Conservation (phyloP, 2,888 invertebrate species). For the Clostera curtula region DNA sequence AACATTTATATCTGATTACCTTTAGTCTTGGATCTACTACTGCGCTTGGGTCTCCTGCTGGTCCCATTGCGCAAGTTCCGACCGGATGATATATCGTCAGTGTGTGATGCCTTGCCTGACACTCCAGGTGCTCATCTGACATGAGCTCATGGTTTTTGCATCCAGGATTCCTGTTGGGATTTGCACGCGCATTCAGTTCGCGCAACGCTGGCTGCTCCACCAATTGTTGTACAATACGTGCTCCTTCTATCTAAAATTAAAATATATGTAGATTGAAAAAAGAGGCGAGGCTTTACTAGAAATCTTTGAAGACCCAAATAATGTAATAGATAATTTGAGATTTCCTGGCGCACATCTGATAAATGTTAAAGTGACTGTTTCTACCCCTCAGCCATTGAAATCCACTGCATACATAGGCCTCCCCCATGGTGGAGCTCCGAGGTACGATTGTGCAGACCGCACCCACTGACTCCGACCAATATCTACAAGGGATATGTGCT, state of each 20-base stretch:
- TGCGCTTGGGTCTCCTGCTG: slow-evolving; percentile 59
- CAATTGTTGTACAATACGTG: slow-evolving; percentile 78
- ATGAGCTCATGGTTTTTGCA: slow-evolving; percentile 77
- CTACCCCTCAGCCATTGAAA: no score
- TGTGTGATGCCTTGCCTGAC: slow-evolving; percentile 83
- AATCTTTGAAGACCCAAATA: no score
- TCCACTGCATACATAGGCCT: no score
- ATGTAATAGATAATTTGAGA: no score
- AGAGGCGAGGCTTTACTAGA: no score
- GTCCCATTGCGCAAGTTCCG: slow-evolving; percentile 89
- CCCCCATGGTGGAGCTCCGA: no score
- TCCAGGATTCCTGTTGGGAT: slow-evolving; percentile 78
- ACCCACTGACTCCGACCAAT: no score
- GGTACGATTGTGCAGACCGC: no score
- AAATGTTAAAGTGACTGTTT: no score
- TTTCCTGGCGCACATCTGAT: no score
- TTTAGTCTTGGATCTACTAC: slow-evolving; percentile 82
- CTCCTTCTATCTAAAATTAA: slow-evolving; percentile 79
- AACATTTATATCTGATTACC: no score
- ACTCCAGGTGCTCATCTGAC: slow-evolving; percentile 85
- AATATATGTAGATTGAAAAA: slow-evolving; percentile 1
- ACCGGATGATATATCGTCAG: slow-evolving; percentile 88
- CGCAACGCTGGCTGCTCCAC: slow-evolving; percentile 76
- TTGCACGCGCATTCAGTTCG: slow-evolving; percentile 77
- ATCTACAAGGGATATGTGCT: no score